Base-by-base conservation (phyloP, 2,888 invertebrate species). In the Eupithecia abbreviata region DNA sequence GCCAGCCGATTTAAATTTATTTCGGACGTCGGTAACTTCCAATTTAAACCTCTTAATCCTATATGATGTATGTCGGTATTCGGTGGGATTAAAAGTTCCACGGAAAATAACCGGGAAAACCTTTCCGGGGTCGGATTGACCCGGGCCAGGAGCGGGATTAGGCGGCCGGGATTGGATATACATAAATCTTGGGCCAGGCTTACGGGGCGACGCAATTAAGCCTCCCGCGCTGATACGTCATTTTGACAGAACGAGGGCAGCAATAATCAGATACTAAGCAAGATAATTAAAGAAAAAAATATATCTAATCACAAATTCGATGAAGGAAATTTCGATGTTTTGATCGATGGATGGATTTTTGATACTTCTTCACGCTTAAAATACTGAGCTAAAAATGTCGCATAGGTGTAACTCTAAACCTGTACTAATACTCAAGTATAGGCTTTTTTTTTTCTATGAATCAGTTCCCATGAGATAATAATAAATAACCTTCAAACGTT, bases 41-140 rank as follows among this genome's bases (percentile, higher is more conserved):
- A 95, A 95, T 95, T 95, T 95, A 95, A 95, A 94, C 95, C 95
- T 94, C 94, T 95, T 95, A 95, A 95, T 95, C 95, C 95, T 91
- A 92, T 94, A 95, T 95, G 95, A 95, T 95, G 94, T 94, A 95
- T 95, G 93, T 93, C 92, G 95, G 95, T 94, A 95, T 95, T 95
- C 94, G 91, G 92, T 90, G 85, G 95, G 95, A 95, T 95, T 95
- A 95, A 95, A 95, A 95, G 95, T 95, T 95, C 93, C 92, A 92
- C 93, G 94, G 95, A 95, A 95, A 95, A 95, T 95, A 95, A 95
- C 94, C 94, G 93, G 94, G 94, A 93, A 95, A 95, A 94, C 93
- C 94, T 94, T 95, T 93, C 94, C 94, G 92, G 94, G 94, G 93
- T 90, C 91, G 93, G 93, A 93, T 93, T 94, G 95, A 95, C 94